These are phyloP conservation scores for Ellobius talpinus DNA, from an alignment of 2,113 vertebrate genomes.

Conservation along the genomic window DNA sequence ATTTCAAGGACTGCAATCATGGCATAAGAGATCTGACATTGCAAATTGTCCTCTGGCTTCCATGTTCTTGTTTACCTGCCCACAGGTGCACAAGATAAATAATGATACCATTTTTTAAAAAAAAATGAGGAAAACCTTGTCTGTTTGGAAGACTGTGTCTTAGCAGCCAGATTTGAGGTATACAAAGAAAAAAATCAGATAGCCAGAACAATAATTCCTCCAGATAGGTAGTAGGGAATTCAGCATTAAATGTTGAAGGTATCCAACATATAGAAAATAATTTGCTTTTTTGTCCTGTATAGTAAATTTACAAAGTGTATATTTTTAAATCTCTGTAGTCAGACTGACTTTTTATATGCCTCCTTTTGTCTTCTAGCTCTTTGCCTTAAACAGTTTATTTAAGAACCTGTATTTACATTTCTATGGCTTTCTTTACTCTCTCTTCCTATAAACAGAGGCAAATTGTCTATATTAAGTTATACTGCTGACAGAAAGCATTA, in stretches of 20 bases:
- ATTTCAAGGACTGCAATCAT: neutral
- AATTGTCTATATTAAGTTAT: neutral
- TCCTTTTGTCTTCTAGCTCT: neutral
- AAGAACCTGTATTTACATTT: neutral
- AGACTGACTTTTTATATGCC: neutral
- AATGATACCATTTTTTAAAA: neutral
- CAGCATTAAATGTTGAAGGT: neutral
- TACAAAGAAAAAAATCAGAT: neutral
- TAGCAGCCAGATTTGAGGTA: neutral
- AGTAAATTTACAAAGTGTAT: neutral
- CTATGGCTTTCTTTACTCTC: neutral
- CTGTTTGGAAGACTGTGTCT: neutral
- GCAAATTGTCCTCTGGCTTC: neutral
- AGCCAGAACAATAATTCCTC: neutral
- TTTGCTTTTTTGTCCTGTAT: neutral
- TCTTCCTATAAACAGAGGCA: neutral
- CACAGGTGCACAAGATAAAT: neutral
- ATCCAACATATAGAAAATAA: neutral
- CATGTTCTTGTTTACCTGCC: neutral
- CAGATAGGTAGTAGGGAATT: neutral
- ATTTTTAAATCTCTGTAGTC: neutral
- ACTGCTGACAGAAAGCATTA: neutral
- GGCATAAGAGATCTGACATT: neutral
- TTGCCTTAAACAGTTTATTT: neutral
- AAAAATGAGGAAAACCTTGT: neutral